Evolutionary conservation across 1,140 invertebrate genomes (phyloP).

Genomic region (Helicoverpa zea): DNA sequence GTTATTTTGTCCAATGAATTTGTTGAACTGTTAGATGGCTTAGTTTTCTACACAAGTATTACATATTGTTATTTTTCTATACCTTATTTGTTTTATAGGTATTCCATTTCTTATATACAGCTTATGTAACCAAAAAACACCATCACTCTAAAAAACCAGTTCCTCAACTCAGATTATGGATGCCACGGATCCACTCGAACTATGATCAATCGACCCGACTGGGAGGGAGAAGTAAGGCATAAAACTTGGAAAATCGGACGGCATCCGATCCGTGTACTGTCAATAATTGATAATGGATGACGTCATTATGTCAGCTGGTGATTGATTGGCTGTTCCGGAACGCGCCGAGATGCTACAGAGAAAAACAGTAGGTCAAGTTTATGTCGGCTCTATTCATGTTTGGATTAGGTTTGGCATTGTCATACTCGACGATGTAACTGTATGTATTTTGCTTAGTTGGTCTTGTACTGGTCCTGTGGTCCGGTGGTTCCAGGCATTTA

Average conservation of each 20-base stretch:
- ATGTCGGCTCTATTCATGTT: not conserved
- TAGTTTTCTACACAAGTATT: not conserved
- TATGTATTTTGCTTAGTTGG: not conserved
- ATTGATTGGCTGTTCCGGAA: slow-evolving; percentile 73
- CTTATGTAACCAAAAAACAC: not conserved
- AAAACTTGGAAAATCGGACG: slow-evolving; percentile 76
- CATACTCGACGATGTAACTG: not conserved
- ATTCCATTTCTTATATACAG: too few relatives aligned
- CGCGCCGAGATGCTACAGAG: slow-evolving; percentile 28
- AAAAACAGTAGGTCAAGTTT: slow-evolving; percentile 42
- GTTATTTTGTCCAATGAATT: too few relatives aligned
- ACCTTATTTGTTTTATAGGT: too few relatives aligned
- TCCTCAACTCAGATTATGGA: slow-evolving; percentile 55
- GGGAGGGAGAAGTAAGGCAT: slow-evolving; percentile 59
- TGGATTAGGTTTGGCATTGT: slow-evolving; percentile 5
- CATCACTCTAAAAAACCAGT: slow-evolving; percentile 9
- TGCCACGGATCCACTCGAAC: slow-evolving; percentile 53
- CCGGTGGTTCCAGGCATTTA: too few relatives aligned
- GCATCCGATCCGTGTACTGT: slow-evolving; percentile 74
- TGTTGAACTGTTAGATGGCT: not conserved
- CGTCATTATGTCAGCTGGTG: slow-evolving; percentile 77
- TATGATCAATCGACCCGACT: slow-evolving; percentile 58
- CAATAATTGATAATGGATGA: slow-evolving; percentile 85
- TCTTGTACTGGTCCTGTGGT: too few relatives aligned
- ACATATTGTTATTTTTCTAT: too few relatives aligned